phyloP scores from a whole-genome alignment of 2,113 vertebrate species.

The Clinocottus analis region DNA sequence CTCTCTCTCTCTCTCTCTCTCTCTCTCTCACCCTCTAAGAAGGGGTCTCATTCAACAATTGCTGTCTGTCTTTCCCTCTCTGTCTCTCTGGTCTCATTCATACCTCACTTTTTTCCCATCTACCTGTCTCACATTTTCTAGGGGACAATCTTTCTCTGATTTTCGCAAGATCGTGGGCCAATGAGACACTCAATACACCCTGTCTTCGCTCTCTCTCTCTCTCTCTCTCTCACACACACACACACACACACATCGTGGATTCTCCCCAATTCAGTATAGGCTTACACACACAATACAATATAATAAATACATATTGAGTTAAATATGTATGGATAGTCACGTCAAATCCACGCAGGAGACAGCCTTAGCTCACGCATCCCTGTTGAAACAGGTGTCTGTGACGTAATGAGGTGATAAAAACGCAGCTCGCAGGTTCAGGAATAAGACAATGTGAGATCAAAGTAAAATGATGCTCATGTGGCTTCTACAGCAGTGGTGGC shows the following conservation, averaged over 20 bases:
- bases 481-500: slow-evolving; percentile 40
- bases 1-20: not conserved
- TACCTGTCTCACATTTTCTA: not conserved
- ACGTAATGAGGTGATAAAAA: slow-evolving; percentile 44
- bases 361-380: not conserved
- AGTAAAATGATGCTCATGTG: slow-evolving; percentile 61
- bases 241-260: slow-evolving; percentile 12
- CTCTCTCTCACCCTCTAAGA: slow-evolving; percentile 5
- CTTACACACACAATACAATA: not conserved
- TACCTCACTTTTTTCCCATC: not conserved
- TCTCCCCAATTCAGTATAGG: not conserved
- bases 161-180: not conserved
- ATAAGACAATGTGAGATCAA: slow-evolving; percentile 55
- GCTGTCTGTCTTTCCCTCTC: not conserved
- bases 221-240: not conserved
- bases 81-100: not conserved
- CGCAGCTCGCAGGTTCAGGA: slow-evolving; percentile 49
- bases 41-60: slow-evolving; percentile 20
- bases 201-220: not conserved
- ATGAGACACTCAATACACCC: not conserved
- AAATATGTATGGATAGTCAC: not conserved
- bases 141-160: not conserved
- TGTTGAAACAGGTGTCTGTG: slow-evolving; percentile 6
- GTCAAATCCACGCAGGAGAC: not conserved
- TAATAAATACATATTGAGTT: not conserved